phyloP scores from a whole-genome alignment of 1,140 invertebrate genomes.

The Lucilia cuprina region DNA sequence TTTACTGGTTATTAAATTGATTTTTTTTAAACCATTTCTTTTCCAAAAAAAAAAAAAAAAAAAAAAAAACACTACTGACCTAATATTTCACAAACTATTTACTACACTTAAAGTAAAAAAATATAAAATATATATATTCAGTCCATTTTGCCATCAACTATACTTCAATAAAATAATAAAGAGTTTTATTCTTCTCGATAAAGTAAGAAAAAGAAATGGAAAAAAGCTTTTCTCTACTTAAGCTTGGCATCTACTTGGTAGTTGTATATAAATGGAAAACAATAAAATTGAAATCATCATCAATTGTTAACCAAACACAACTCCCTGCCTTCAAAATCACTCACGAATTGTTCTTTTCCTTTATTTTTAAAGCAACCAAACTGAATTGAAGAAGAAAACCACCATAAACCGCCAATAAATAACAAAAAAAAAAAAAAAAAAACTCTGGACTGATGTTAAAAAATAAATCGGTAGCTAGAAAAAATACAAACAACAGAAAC shows the following conservation, averaged over 20 bases:
- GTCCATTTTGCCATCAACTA: too few species aligned
- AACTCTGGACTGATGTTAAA: neutral
- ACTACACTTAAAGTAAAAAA: neutral
- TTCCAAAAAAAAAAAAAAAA: neutral
- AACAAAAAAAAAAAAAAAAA: too few species aligned
- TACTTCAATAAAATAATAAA: too few species aligned
- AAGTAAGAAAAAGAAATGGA: neutral
- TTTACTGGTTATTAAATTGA: neutral
- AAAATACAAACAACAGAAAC: neutral
- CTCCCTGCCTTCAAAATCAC: neutral
- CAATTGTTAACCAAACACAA: neutral
- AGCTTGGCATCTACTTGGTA: neutral
- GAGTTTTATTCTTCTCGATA: too few species aligned
- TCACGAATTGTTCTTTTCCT: neutral
- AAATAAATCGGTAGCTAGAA: neutral
- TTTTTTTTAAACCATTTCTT: neutral
- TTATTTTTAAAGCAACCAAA: neutral
- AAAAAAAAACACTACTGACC: neutral
- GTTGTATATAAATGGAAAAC: constrained; percentile 11
- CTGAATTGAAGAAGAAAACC: neutral
- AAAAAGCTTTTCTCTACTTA: neutral
- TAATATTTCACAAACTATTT: constrained; percentile 2
- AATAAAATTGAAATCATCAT: constrained; percentile 22
- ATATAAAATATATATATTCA: neutral
- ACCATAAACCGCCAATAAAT: constrained; percentile 34